phyloP scores from a whole-genome alignment of 2,888 invertebrate species.

The Hirtodrosophila trivittata region DNA sequence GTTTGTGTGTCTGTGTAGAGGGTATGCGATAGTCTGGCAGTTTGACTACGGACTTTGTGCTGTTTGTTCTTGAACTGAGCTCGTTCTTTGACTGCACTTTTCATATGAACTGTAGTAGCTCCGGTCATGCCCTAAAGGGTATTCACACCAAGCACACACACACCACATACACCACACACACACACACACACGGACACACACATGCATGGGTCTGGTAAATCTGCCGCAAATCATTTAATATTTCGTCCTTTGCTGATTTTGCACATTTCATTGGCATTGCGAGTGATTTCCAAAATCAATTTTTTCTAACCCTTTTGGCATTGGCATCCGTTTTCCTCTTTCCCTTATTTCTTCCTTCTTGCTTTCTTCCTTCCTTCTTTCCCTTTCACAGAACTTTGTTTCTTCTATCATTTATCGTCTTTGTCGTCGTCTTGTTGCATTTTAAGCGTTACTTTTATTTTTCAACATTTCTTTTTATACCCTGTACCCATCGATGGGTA shows the following conservation, averaged over 20 bases:
- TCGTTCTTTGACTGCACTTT: slow-evolving; percentile 22
- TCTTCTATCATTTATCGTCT: slow-evolving; percentile 21
- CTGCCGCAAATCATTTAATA: slow-evolving; percentile 63
- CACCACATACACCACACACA: no score
- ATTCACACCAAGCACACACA: slow-evolving; percentile 2
- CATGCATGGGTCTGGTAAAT: slow-evolving; percentile 36
- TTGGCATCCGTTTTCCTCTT: slow-evolving; percentile 18
- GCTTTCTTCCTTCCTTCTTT: background rate
- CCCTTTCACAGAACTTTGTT: background rate
- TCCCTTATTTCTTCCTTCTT: background rate
- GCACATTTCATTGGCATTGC: slow-evolving; percentile 55
- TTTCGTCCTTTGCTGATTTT: slow-evolving; percentile 56
- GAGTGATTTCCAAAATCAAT: slow-evolving; percentile 60
- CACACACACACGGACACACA: slow-evolving; percentile 5
- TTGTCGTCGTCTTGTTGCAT: slow-evolving; percentile 45
- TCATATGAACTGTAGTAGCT: slow-evolving; percentile 25
- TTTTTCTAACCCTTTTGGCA: slow-evolving; percentile 25
- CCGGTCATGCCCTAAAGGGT: slow-evolving; percentile 32
- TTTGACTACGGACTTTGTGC: background rate
- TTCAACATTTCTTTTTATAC: slow-evolving; percentile 3
- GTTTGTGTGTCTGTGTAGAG: background rate
- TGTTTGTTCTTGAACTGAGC: slow-evolving; percentile 5
- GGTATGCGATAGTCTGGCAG: slow-evolving; percentile 2
- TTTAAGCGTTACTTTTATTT: slow-evolving; percentile 21
- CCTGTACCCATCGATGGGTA: background rate